These are phyloP conservation scores for Onchidella celtica DNA, from an alignment of 2,888 invertebrate species.

Conservation along the genomic window DNA sequence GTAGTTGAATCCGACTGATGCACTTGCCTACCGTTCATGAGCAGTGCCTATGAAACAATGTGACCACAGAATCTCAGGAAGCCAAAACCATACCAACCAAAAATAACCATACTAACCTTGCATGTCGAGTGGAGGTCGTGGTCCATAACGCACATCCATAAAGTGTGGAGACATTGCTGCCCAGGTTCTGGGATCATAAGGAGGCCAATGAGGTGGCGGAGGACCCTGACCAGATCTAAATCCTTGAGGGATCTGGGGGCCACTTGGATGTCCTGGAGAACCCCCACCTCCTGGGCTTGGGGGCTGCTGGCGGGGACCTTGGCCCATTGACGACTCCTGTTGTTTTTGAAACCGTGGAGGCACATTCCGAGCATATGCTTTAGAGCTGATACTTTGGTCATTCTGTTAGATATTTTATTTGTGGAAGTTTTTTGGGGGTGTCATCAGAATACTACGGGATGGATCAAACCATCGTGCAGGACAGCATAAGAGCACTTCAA, in stretches of 20 bases:
- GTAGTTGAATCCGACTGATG: too few species aligned
- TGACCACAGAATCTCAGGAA: too few species aligned
- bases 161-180: constrained; percentile 71
- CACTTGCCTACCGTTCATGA: too few species aligned
- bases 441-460: too few species aligned
- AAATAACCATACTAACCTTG: too few species aligned
- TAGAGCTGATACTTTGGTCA: constrained; percentile 53
- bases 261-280: constrained; percentile 54
- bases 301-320: constrained; percentile 57
- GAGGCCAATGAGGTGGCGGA: constrained; percentile 72
- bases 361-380: constrained; percentile 79
- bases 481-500: too few species aligned
- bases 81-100: too few species aligned
- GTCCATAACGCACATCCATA: constrained; percentile 69
- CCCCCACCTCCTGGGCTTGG: constrained; percentile 58
- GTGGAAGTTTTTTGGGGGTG: neutral
- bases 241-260: constrained; percentile 62
- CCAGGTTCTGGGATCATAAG: constrained; percentile 60
- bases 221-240: constrained; percentile 76
- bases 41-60: too few species aligned
- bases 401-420: constrained; percentile 46
- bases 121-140: constrained; percentile 74
- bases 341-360: constrained; percentile 86
- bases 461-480: too few species aligned
- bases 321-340: constrained; percentile 58